Conservation (phyloP, 2,113 vertebrate species). For the Aptenodytes patagonicus region DNA sequence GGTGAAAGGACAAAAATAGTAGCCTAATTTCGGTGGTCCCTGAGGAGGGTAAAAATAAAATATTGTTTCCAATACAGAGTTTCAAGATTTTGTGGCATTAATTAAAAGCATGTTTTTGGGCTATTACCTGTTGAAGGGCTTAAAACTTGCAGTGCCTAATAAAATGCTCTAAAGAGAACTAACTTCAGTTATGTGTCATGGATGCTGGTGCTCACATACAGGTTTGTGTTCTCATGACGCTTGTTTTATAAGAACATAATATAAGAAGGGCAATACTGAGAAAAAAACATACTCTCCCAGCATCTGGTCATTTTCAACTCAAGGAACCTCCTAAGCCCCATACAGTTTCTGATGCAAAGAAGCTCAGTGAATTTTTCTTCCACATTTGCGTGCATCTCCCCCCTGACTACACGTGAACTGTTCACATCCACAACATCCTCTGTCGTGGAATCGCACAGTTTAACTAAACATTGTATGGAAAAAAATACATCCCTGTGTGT, state of each 20-base stretch:
- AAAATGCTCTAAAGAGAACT: neutral
- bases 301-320: neutral
- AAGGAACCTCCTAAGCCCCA: neutral
- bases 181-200: neutral
- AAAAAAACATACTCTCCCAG: neutral
- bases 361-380: neutral
- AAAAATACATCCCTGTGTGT: rapidly evolving
- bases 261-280: neutral
- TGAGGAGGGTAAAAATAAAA: neutral
- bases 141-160: neutral
- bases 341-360: neutral
- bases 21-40: neutral
- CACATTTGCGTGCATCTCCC: neutral
- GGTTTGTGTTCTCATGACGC: neutral
- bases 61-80: neutral
- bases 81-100: neutral
- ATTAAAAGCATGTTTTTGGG: neutral
- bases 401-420: neutral
- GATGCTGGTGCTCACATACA: neutral
- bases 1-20: neutral
- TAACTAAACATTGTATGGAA: neutral
- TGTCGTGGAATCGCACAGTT: neutral
- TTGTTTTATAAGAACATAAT: neutral
- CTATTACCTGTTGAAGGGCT: neutral
- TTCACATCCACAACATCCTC: neutral